A percentile compares a stretch with the other conserved stretches of the same genome.
These are phyloP conservation scores for Mionectes olivaceus DNA, from an alignment of 2,797 vertebrate species.

Conservation along the genomic window DNA sequence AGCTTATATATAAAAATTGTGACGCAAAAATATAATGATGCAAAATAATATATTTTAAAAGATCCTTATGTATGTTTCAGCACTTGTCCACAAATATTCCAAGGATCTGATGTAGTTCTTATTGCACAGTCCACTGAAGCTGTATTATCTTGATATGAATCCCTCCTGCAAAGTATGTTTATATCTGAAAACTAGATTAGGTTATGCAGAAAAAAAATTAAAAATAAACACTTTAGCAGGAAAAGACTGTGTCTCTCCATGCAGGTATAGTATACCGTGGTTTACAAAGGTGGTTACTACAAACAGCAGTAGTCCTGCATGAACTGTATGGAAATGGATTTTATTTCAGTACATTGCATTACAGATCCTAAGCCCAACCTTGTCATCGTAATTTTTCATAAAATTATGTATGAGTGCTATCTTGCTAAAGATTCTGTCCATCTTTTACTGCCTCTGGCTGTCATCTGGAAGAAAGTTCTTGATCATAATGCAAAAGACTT, in stretches of 20 bases:
- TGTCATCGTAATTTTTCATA: slow-evolving; percentile 18
- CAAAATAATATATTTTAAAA: not conserved
- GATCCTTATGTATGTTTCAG: not conserved
- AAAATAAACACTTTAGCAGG: not conserved
- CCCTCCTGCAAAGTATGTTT: not conserved
- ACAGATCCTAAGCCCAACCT: not conserved
- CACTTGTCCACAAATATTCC: not conserved
- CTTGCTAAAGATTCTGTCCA: not conserved
- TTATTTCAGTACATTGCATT: not conserved
- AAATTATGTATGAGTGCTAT: not conserved
- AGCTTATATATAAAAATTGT: not conserved
- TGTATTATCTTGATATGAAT: not conserved
- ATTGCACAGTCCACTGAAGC: not conserved
- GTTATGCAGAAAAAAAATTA: not conserved
- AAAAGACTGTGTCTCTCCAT: not conserved
- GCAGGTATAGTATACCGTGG: not conserved
- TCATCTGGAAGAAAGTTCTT: not conserved
- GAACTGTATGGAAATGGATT: not conserved
- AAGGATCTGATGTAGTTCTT: not conserved
- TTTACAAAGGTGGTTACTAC: not conserved
- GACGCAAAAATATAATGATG: not conserved
- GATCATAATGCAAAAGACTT: not conserved
- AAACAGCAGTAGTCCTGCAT: not conserved
- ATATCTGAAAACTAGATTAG: not conserved
- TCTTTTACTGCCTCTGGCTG: slow-evolving; percentile 12